phyloP scores from a whole-genome alignment of 2,888 invertebrate genomes.

The Trachelus tabidus region DNA sequence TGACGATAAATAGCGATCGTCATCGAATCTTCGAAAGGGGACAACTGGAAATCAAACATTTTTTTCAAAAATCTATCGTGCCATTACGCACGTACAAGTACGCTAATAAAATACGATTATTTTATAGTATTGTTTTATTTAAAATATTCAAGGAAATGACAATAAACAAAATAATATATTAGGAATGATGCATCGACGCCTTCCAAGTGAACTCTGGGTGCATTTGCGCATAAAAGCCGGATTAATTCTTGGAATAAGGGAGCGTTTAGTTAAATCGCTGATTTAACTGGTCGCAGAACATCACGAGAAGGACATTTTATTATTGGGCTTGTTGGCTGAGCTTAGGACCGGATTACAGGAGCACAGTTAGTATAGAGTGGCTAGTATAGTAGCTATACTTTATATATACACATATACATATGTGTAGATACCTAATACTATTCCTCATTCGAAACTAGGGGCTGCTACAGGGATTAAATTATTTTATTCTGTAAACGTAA shows the following conservation, averaged over 20 bases:
- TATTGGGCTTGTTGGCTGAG: constrained; percentile 43
- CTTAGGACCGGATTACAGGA: constrained; percentile 52
- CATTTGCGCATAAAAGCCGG: constrained; percentile 58
- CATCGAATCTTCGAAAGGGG: neutral
- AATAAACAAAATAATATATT: neutral
- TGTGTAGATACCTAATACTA: neutral
- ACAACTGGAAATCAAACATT: neutral
- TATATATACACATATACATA: neutral
- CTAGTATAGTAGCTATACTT: neutral
- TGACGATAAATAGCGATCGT: constrained; percentile 1
- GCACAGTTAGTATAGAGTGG: neutral
- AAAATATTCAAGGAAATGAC: neutral
- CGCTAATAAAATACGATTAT: neutral
- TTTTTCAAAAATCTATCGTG: neutral
- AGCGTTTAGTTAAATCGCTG: constrained; percentile 48
- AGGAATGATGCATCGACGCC: neutral
- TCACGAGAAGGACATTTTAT: constrained; percentile 27
- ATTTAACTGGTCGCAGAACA: constrained; percentile 38
- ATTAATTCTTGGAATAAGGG: constrained; percentile 43
- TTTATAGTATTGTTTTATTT: neutral
- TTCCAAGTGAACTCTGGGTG: neutral
- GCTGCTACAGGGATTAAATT: neutral
- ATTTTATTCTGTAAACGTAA: neutral
- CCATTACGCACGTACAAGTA: neutral
- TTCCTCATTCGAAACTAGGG: neutral